These are phyloP conservation scores for Troides oblongomaculatus DNA, from an alignment of 2,888 invertebrate species.

Conservation along the genomic window DNA sequence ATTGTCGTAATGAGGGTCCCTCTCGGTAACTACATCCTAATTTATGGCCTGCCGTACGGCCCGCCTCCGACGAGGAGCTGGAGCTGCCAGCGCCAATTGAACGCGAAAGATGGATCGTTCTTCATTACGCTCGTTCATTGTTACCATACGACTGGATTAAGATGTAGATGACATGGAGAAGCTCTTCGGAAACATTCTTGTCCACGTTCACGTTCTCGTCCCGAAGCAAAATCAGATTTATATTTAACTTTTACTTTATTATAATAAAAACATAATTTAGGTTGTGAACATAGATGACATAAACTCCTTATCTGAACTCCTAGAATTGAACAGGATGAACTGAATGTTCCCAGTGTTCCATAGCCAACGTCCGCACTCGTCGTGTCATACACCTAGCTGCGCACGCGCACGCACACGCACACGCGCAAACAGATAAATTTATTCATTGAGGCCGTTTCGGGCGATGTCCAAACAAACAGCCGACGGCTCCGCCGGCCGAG, in stretches of 20 bases:
- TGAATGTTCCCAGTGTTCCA: constrained; percentile 32
- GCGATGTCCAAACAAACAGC: constrained; percentile 43
- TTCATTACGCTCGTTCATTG: constrained; percentile 2
- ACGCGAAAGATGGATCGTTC: constrained; percentile 24
- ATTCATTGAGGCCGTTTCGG: constrained; percentile 45
- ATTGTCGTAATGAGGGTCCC: constrained; percentile 32
- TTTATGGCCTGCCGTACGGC: constrained; percentile 35
- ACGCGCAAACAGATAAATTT: constrained; percentile 50
- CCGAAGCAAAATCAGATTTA: too few relatives aligned
- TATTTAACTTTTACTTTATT: too few relatives aligned
- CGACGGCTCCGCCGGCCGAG: constrained; percentile 21
- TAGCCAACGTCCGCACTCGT: constrained; percentile 36
- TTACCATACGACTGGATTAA: not conserved
- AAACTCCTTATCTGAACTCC: constrained; percentile 21
- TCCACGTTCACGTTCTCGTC: too few relatives aligned
- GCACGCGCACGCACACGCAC: constrained; percentile 43
- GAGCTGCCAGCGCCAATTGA: constrained; percentile 26
- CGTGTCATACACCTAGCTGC: constrained; percentile 40
- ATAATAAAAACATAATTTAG: too few relatives aligned
- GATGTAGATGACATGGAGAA: not conserved
- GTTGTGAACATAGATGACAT: too few relatives aligned
- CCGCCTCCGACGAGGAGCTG: constrained; percentile 1
- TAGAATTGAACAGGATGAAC: constrained; percentile 36
- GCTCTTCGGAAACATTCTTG: too few relatives aligned
- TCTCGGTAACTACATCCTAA: constrained; percentile 47